A percentile compares a stretch with the other conserved stretches of the same genome.
Evolutionary conservation across 64 coral and sea anemone genomes (phyloP).

Genomic region (Catalaphyllia jardinei): DNA sequence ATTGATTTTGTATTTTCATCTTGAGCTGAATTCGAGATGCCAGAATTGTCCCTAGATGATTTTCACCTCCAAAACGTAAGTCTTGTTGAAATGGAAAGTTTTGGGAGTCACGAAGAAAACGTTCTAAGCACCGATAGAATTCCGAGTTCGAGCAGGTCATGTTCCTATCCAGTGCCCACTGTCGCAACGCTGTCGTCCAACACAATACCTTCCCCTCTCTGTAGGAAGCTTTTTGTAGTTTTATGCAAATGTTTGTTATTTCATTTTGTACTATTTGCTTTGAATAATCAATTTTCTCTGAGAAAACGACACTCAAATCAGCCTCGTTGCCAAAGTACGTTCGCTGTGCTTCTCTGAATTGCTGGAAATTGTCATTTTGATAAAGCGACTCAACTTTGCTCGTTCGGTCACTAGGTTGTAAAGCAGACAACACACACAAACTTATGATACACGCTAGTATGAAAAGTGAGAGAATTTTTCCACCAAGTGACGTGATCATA

Average conservation of each 20-base stretch:
- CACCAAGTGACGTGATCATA: neutral
- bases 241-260: neutral
- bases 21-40: slow-evolving; percentile 2
- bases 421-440: neutral
- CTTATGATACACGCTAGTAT: neutral
- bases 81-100: neutral
- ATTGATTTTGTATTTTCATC: neutral
- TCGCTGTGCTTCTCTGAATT: neutral
- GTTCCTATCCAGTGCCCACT: neutral
- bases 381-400: neutral
- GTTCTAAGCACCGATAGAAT: neutral
- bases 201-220: neutral
- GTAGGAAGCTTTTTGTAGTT: neutral
- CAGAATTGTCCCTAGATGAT: neutral
- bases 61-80: neutral
- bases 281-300: neutral
- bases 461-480: neutral
- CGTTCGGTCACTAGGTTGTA: neutral
- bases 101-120: neutral
- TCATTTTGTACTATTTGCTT: neutral
- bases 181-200: neutral
- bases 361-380: neutral
- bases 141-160: neutral
- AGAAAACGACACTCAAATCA: neutral
- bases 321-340: neutral